These are phyloP conservation scores for Acromyrmex echinatior DNA, from an alignment of 1,140 invertebrate genomes.

Conservation along the genomic window DNA sequence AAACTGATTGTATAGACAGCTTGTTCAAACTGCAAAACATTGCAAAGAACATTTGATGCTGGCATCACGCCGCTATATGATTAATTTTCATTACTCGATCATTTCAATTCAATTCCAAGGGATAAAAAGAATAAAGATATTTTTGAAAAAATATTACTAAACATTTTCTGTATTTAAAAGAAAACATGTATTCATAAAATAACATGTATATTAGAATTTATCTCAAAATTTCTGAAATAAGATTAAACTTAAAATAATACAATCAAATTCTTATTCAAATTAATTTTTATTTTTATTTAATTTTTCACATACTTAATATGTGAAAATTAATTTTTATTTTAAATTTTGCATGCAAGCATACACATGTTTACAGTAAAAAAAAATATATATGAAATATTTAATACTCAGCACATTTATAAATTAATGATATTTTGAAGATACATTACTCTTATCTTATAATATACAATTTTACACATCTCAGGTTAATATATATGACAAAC, in stretches of 20 bases:
- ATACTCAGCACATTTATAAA: neutral
- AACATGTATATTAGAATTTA: neutral
- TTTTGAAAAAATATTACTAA: neutral
- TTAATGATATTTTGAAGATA: neutral
- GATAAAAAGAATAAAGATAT: neutral
- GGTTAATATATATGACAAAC: too few species aligned
- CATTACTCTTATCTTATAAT: neutral
- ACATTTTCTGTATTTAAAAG: neutral
- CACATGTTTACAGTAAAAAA: slow-evolving; percentile 11
- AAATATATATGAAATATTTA: slow-evolving; percentile 2
- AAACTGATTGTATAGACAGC: too few species aligned
- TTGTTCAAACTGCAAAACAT: too few species aligned
- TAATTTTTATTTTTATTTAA: neutral
- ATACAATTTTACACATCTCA: neutral
- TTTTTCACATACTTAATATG: neutral
- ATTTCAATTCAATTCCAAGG: too few species aligned
- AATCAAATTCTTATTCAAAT: neutral
- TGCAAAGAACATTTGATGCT: too few species aligned
- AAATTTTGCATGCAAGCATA: neutral
- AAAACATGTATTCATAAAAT: neutral
- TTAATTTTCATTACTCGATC: too few species aligned
- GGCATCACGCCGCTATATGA: too few species aligned
- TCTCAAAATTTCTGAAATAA: neutral
- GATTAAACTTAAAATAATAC: neutral
- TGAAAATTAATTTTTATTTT: slow-evolving; percentile 28